phyloP scores from a whole-genome alignment of 2,113 vertebrate genomes.

The Galbula dea region DNA sequence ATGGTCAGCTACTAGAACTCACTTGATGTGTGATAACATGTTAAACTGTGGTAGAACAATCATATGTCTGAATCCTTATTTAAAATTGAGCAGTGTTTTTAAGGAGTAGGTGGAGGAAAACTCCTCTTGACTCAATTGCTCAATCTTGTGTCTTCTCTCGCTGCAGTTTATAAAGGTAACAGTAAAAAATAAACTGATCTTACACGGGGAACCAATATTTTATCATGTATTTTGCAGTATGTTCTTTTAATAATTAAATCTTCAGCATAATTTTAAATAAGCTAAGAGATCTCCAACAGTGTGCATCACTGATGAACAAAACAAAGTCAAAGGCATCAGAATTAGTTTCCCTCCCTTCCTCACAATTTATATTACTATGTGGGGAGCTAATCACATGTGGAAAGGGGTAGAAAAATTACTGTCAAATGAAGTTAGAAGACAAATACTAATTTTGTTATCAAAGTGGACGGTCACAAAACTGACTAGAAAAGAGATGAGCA shows the following conservation, averaged over 20 bases:
- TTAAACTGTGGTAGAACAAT: constrained; percentile 44
- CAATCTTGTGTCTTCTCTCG: constrained; percentile 35
- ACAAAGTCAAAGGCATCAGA: constrained; percentile 62
- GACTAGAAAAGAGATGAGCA: constrained; percentile 27
- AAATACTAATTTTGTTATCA: not conserved
- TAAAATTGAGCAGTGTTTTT: not conserved
- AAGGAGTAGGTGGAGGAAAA: not conserved
- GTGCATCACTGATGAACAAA: constrained; percentile 10
- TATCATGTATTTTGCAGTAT: constrained; percentile 2
- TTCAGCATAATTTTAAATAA: constrained; percentile 20
- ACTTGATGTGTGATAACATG: not conserved
- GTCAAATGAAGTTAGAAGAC: not conserved
- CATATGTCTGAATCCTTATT: constrained; percentile 9
- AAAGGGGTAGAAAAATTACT: not conserved
- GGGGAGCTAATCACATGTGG: not conserved
- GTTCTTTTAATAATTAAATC: constrained; percentile 22
- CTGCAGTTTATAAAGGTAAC: constrained; percentile 11
- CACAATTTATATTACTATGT: not conserved
- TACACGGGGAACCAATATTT: constrained; percentile 9
- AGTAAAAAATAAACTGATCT: not conserved
- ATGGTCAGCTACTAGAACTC: not conserved
- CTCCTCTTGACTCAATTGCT: constrained; percentile 7
- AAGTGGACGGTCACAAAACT: constrained; percentile 18
- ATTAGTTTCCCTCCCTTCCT: not conserved
- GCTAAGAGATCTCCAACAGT: constrained; percentile 14